Evolutionary conservation across 2,888 invertebrate species (phyloP).

Genomic region (Morpho helenor): DNA sequence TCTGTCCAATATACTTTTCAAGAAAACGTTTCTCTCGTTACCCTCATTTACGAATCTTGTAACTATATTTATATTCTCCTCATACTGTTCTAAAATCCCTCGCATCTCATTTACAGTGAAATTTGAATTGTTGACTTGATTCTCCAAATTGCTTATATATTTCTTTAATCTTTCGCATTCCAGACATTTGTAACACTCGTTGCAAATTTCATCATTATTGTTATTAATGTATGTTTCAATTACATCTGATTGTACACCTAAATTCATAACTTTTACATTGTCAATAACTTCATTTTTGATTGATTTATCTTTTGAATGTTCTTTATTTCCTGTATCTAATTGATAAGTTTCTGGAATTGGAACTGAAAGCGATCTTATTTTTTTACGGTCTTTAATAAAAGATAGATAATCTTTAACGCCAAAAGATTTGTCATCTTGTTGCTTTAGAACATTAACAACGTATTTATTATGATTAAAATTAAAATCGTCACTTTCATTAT

Average conservation of each 20-base stretch:
- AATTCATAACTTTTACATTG: constrained; percentile 26
- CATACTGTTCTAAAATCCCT: constrained; percentile 45
- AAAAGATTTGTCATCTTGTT: too few species aligned
- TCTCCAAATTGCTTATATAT: constrained; percentile 45
- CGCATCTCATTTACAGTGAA: constrained; percentile 41
- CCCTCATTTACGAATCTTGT: constrained; percentile 46
- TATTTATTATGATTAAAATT: too few species aligned
- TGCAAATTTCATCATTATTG: constrained; percentile 36
- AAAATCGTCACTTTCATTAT: too few species aligned
- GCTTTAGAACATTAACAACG: too few species aligned
- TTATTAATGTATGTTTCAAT: constrained; percentile 32
- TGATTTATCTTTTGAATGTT: constrained; percentile 16
- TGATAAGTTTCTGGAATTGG: not conserved
- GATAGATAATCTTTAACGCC: not conserved
- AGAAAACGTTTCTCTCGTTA: constrained; percentile 40
- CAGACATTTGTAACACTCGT: constrained; percentile 40
- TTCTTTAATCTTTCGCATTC: constrained; percentile 45
- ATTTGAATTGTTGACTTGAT: constrained; percentile 38
- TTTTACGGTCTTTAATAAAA: not conserved
- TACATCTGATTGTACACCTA: constrained; percentile 23
- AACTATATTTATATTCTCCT: constrained; percentile 46
- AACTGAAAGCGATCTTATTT: constrained; percentile 1
- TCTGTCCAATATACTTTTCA: constrained; percentile 40
- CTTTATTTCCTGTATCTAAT: not conserved
- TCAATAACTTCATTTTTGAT: constrained; percentile 24